Evolutionary conservation across 2,888 invertebrate species (phyloP), one percentile per base, ranked within the genome.

Genomic region (Minunthozetes semirufus): DNA sequence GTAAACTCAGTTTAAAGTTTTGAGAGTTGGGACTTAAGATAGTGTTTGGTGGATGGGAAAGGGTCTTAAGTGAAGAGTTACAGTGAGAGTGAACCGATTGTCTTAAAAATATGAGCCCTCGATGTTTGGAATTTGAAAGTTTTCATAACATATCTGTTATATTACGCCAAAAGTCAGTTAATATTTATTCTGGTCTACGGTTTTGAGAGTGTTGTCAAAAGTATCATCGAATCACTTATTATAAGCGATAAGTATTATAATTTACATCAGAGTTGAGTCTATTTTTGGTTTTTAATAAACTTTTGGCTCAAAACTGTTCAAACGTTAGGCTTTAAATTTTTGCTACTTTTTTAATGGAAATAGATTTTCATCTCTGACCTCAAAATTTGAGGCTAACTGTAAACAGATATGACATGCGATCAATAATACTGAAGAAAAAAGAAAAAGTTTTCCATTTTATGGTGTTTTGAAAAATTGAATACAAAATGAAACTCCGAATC

Each of bases 191-290:
- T 17, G 19, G 53, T 53, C 19, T 53, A n/a, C n/a, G 17, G 8
- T 53, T 53, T 53, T 53, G 53, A 53, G 19, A 53, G 19, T 53
- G 19, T 53, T 53, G 53, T 53, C 53, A 53, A 53, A 53, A 53
- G 17, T 53, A n/a, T 53, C 19, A 53, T 53, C 53, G 53, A 53
- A 53, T 19, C 53, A n/a, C 53, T 53, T 19, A 53, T 53, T 53
- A 53, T 53, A n/a, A n/a, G 53, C 19, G 8, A 53, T 53, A 53
- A 53, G 53, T 53, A 53, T 53, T 53, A 53, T n/a, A 53, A 53
- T 53, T 53, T 17, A 48, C 48, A 13, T 13, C 13, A 48, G n/a
- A 48, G 13, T n/a, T 53, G 19, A 53, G 33, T 53, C 53, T 53
- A 53, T 53, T 53, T 53, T 53, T 53, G 53, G 19, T 8, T 53